phyloP scores from a whole-genome alignment of 2,113 vertebrate species.

The Apistogramma diplotaenia region DNA sequence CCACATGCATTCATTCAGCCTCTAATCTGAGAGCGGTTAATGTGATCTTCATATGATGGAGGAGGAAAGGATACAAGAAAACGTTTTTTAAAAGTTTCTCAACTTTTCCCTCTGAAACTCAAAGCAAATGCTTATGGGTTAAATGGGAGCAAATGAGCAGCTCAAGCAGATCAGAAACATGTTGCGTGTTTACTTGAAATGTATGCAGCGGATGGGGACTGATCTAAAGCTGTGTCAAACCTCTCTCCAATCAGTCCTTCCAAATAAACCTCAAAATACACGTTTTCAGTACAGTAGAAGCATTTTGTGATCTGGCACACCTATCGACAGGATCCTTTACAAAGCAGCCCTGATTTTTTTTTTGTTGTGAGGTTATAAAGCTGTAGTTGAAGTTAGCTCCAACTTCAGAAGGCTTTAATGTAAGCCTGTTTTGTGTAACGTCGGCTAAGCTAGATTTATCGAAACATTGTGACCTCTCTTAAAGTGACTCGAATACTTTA shows the following conservation, averaged over 20 bases:
- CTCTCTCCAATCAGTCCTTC: background rate
- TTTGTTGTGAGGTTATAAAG: background rate
- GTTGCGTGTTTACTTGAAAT: background rate
- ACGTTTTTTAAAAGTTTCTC: background rate
- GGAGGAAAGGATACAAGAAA: background rate
- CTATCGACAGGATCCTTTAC: background rate
- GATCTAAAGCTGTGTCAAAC: background rate
- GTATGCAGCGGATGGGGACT: background rate
- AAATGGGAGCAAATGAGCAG: background rate
- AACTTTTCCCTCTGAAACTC: background rate
- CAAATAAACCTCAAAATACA: background rate
- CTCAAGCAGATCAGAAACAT: background rate
- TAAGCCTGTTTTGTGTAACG: background rate
- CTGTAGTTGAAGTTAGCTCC: background rate
- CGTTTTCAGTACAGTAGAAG: background rate
- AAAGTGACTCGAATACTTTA: background rate
- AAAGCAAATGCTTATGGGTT: background rate
- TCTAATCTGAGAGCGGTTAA: conserved; percentile 9
- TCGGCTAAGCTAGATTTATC: background rate
- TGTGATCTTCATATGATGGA: conserved; percentile 44
- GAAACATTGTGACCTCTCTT: background rate
- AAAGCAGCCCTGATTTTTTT: background rate
- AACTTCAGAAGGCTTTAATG: background rate
- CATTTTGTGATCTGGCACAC: background rate
- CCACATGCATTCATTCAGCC: conserved; percentile 10